Percentiles rank a stretch among this genome's conserved stretches.
Evolutionary conservation across 2,113 vertebrate genomes (phyloP).

Genomic region (Tamias sibiricus): DNA sequence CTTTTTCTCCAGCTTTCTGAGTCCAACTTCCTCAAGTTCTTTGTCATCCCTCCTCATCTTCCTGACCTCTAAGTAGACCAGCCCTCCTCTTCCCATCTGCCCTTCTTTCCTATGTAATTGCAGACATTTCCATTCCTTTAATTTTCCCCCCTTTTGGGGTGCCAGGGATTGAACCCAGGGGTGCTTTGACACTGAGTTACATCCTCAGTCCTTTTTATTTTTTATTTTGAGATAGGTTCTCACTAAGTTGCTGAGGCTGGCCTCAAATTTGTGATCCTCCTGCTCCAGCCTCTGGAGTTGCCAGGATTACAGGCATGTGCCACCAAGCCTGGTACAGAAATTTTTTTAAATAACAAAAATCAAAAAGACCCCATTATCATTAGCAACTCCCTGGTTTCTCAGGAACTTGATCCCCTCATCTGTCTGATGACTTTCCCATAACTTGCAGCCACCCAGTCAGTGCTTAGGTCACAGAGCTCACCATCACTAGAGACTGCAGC

Average conservation of each 20-base stretch:
- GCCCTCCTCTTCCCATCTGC: not conserved
- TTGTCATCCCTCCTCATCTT: not conserved
- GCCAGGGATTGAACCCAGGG: not conserved
- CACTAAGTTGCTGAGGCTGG: not conserved
- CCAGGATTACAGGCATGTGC: not conserved
- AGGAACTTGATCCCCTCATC: not conserved
- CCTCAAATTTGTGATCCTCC: not conserved
- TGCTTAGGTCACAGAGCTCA: rapidly evolving
- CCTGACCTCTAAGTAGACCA: not conserved
- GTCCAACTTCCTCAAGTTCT: not conserved
- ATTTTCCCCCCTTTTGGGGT: too few relatives aligned
- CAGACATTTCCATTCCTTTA: not conserved
- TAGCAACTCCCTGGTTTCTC: not conserved
- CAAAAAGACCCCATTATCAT: not conserved
- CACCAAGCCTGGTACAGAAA: not conserved
- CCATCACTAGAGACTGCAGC: not conserved
- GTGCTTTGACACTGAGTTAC: not conserved
- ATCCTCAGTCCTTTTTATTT: not conserved
- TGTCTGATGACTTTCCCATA: not conserved
- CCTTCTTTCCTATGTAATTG: not conserved
- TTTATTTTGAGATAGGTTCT: not conserved
- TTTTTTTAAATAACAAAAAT: not conserved
- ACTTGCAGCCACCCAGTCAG: not conserved
- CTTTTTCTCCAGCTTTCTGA: not conserved
- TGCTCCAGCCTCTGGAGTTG: not conserved